Evolutionary conservation across 2,888 invertebrate genomes (phyloP).

Genomic region (Drosophila aldrichi): DNA sequence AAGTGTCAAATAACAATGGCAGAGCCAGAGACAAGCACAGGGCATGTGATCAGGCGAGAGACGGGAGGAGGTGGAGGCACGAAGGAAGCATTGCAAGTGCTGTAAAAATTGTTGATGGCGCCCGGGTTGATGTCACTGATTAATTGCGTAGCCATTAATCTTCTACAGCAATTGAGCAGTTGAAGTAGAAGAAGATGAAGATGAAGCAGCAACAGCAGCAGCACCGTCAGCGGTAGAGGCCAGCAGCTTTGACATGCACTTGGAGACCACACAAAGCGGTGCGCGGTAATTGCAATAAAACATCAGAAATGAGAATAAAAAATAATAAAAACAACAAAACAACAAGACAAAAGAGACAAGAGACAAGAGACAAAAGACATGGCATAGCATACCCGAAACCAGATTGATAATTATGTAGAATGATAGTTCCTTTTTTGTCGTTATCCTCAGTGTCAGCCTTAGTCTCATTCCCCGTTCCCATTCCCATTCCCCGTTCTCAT

Average conservation of each 20-base stretch:
- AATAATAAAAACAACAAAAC: no score
- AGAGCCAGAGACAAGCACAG: slow-evolving; percentile 21
- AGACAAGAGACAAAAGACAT: slow-evolving; percentile 26
- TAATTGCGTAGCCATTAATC: slow-evolving; percentile 85
- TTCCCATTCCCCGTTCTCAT: slow-evolving; percentile 1
- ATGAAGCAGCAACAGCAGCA: neutral
- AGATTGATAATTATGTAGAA: slow-evolving; percentile 80
- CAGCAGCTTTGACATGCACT: slow-evolving; percentile 43
- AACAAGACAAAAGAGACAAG: slow-evolving; percentile 2
- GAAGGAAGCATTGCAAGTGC: slow-evolving; percentile 68
- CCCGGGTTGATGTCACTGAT: slow-evolving; percentile 71
- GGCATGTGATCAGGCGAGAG: neutral
- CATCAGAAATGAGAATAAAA: slow-evolving; percentile 5
- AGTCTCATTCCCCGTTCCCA: slow-evolving; percentile 8
- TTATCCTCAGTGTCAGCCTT: slow-evolving; percentile 17
- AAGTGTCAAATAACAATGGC: slow-evolving; percentile 76
- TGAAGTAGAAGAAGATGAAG: neutral
- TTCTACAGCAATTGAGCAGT: slow-evolving; percentile 55
- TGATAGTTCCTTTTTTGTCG: slow-evolving; percentile 75
- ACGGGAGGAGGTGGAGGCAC: no score
- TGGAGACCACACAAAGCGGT: slow-evolving; percentile 63
- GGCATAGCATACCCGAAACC: slow-evolving; percentile 36
- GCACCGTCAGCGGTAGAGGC: neutral
- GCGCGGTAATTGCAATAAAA: slow-evolving; percentile 61
- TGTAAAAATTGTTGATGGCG: slow-evolving; percentile 69